These are phyloP conservation scores for Drosophila orena DNA, from an alignment of 1,140 invertebrate genomes.

Conservation along the genomic window DNA sequence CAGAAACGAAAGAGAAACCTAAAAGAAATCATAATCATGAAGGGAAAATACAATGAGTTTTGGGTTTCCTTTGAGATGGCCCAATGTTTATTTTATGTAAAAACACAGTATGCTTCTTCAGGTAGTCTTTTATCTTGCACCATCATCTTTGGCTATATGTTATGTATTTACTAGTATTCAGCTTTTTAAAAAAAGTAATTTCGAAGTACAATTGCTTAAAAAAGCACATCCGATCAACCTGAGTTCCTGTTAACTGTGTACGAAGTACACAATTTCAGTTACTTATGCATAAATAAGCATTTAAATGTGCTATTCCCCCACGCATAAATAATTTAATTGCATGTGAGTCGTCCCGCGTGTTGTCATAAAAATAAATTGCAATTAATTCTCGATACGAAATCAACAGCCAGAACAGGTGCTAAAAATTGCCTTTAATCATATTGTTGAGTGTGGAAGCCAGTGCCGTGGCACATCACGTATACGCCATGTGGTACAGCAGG, in stretches of 20 bases:
- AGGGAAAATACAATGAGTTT: conserved; percentile 5
- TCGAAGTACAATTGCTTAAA: not conserved
- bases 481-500: conserved; percentile 27
- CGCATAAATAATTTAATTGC: conserved; percentile 55
- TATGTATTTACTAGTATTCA: no score
- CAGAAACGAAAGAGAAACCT: not conserved
- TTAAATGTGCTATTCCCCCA: conserved; percentile 28
- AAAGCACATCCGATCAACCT: conserved; percentile 1
- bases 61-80: no score
- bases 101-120: no score
- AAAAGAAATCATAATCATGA: conserved; percentile 1
- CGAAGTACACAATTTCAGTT: not conserved
- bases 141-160: no score
- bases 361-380: conserved; percentile 52
- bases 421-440: conserved; percentile 57
- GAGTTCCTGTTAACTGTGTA: not conserved
- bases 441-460: conserved; percentile 37
- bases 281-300: conserved; percentile 20
- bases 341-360: conserved; percentile 20
- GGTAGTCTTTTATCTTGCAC: no score
- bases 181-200: not conserved
- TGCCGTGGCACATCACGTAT: conserved; percentile 50
- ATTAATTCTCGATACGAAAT: conserved; percentile 52
- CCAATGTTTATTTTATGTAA: no score
- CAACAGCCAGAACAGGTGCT: conserved; percentile 47